Base-by-base conservation (phyloP, 1,140 invertebrate genomes). In the Lucilia cuprina region DNA sequence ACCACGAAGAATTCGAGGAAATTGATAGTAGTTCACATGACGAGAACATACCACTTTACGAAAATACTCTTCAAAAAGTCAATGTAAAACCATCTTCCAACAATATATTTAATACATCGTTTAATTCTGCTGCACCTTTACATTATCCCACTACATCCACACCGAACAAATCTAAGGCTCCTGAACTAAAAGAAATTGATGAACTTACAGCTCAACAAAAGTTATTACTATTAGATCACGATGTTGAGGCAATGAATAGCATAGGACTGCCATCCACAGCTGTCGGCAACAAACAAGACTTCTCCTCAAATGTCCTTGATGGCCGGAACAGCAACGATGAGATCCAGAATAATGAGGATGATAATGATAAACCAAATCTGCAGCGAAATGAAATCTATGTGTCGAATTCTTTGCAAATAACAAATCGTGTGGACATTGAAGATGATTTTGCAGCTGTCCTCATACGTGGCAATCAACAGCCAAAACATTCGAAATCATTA, bases 171-270 rank as follows among this genome's bases (percentile, higher is more conserved):
- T 25, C 70, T 5, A 21, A 9, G 17, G n/a, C 17, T 2, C 65
- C 65, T 19, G 19, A 19, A 21, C 17, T 70, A 21, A 70, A 70
- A 70, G 65, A 21, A 21, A 17, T 21, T 5, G 19, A 21, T 2
- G 17, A 19, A 30, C 21, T 9, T 70, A 50, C 50, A 84, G 74
- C n/a, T 41, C 60, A 74, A 14, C 14, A 55, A 17, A 35, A 65
- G 19, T 34, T 82, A 5, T 21, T 65, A 70, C 35, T 83, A 35
- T 34, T 89, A 0, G 88, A 89, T 65, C 87, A 86, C 74, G 86
- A 87, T 12, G 9, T 90, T 74, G 87, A 90, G 80, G 90, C 90
- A 8, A 91, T 91, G 90, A 91, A 91, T 47, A 90, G 87, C 9
- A 41, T 90, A 55, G 90, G 90, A 2, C 60, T 91, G 83, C 90